A percentile compares a stretch with the other conserved stretches of the same genome.
These are phyloP conservation scores for Gymnoscopelus braueri DNA, from an alignment of 2,797 vertebrate species.

Conservation along the genomic window DNA sequence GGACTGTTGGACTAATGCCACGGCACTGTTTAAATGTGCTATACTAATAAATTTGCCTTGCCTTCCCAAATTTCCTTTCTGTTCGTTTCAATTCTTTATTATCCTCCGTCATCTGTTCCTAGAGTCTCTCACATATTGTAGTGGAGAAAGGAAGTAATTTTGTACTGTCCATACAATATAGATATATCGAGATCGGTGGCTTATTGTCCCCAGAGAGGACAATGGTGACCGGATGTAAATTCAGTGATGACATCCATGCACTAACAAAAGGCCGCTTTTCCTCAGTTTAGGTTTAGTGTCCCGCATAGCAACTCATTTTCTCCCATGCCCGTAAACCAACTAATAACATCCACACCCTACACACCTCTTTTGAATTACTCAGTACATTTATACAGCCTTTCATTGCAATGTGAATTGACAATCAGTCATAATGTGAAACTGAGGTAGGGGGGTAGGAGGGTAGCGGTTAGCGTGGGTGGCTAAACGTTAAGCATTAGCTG, in stretches of 20 bases:
- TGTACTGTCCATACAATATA: constrained; percentile 13
- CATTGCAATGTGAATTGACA: constrained; percentile 61
- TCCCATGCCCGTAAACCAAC: constrained; percentile 41
- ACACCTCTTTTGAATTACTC: constrained; percentile 37
- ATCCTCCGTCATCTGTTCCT: constrained; percentile 35
- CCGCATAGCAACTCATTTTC: constrained; percentile 48
- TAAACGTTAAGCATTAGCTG: constrained; percentile 44
- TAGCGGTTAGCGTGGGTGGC: constrained; percentile 39
- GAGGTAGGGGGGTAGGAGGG: not conserved
- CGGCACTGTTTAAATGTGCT: no score
- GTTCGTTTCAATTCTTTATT: constrained; percentile 29
- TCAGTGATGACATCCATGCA: constrained; percentile 47
- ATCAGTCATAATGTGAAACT: constrained; percentile 41
- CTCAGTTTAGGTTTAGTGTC: constrained; percentile 38
- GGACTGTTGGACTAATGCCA: no score
- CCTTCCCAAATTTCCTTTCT: not conserved
- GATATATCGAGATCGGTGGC: no score
- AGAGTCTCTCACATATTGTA: constrained; percentile 12
- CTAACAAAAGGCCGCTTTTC: constrained; percentile 47
- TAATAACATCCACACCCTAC: constrained; percentile 54
- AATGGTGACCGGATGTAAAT: constrained; percentile 34
- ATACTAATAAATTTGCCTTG: no score
- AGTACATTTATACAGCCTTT: constrained; percentile 48
- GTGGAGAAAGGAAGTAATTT: constrained; percentile 33
- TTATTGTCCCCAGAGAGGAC: not conserved